Evolutionary conservation across 92 coral and sea anemone species (phyloP).

Genomic region (Scolanthus callimorphus): DNA sequence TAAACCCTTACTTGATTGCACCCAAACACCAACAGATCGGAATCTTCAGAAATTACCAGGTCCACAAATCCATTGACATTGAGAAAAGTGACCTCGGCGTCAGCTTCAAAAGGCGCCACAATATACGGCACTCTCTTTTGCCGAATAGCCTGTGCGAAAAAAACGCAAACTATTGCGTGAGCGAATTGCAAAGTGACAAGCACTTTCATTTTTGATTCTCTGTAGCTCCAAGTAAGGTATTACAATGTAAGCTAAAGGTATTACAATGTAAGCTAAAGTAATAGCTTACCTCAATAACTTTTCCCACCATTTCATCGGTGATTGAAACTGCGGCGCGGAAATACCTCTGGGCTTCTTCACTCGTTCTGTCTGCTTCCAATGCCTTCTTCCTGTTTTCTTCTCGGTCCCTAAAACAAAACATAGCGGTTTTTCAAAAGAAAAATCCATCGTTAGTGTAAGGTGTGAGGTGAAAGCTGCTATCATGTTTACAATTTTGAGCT

Average conservation of each 20-base stretch:
- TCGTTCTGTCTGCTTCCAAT: no score
- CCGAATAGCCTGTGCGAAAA: background rate
- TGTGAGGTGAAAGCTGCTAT: no score
- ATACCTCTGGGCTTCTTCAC: background rate
- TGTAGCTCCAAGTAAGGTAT: no score
- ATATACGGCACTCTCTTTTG: background rate
- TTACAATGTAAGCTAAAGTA: no score
- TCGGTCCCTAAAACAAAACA: background rate
- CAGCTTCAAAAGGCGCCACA: conserved; percentile 4
- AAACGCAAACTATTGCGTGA: no score
- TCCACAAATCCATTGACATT: background rate
- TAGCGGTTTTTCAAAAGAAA: no score
- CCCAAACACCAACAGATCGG: conserved; percentile 3
- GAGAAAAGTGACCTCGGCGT: background rate
- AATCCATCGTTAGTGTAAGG: no score
- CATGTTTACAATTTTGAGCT: no score
- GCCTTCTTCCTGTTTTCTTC: background rate
- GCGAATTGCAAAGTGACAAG: no score
- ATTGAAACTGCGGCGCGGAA: background rate
- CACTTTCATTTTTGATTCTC: no score
- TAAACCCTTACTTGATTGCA: background rate
- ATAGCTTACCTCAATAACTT: background rate
- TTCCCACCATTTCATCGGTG: background rate
- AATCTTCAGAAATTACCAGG: background rate
- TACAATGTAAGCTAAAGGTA: no score